These are phyloP conservation scores for Minunthozetes semirufus DNA, from an alignment of 2,888 invertebrate species.

Conservation along the genomic window DNA sequence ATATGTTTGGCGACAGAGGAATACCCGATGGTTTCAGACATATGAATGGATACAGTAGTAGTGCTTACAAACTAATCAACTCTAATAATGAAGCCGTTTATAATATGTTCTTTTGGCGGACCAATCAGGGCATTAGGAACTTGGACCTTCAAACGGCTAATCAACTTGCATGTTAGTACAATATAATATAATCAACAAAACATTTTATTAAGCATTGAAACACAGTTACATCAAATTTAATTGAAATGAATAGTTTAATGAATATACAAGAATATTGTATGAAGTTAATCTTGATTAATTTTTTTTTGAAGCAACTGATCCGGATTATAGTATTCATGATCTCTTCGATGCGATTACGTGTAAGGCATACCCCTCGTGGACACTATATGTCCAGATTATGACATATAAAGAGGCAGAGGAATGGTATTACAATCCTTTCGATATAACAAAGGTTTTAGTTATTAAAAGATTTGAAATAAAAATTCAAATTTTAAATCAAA, in stretches of 20 bases:
- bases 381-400: slow-evolving; percentile 72
- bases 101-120: slow-evolving; percentile 78
- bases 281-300: too few relatives aligned
- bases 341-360: slow-evolving; percentile 78
- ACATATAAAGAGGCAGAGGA: slow-evolving; percentile 74
- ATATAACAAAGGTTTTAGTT: slow-evolving; percentile 77
- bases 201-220: too few relatives aligned
- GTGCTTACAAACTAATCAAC: slow-evolving; percentile 85
- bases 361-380: slow-evolving; percentile 61
- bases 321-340: slow-evolving; percentile 81
- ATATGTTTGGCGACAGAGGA: slow-evolving; percentile 83
- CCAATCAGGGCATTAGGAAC: slow-evolving; percentile 81
- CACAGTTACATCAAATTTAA: too few relatives aligned
- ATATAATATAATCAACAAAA: too few relatives aligned
- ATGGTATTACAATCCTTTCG: slow-evolving; percentile 80
- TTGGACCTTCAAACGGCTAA: slow-evolving; percentile 62
- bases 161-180: slow-evolving; percentile 58
- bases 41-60: slow-evolving; percentile 93
- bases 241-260: too few relatives aligned
- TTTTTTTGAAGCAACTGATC: slow-evolving; percentile 60
- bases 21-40: slow-evolving; percentile 84
- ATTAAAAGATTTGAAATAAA: too few relatives aligned
- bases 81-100: slow-evolving; percentile 62
- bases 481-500: too few relatives aligned
- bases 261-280: too few relatives aligned